Evolutionary conservation across 2,797 vertebrate species (phyloP).

Genomic region (Myiotriccus ornatus): DNA sequence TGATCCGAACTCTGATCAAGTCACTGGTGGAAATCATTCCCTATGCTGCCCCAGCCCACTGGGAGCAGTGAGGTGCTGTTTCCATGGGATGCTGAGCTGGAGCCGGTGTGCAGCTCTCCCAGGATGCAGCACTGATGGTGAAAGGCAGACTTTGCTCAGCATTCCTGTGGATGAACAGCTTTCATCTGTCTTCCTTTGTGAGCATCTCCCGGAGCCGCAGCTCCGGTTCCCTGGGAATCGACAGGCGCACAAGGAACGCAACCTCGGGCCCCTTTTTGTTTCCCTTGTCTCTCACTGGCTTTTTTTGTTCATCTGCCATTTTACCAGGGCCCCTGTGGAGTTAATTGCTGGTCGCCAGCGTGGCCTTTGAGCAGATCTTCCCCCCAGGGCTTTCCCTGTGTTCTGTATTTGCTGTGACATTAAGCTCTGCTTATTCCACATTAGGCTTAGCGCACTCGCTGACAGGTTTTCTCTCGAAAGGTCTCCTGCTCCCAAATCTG

Average conservation of each 20-base stretch:
- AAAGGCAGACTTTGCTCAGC: conserved; percentile 17
- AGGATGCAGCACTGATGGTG: not conserved
- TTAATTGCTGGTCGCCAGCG: conserved; percentile 49
- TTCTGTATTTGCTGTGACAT: conserved; percentile 67
- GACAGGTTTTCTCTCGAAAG: conserved; percentile 42
- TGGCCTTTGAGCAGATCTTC: conserved; percentile 57
- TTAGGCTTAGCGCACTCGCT: conserved; percentile 60
- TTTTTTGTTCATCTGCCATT: conserved; percentile 67
- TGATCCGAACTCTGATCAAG: not conserved
- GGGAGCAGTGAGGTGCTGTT: not conserved
- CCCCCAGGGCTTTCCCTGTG: conserved; percentile 49
- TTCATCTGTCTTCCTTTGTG: conserved; percentile 47
- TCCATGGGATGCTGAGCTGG: not conserved
- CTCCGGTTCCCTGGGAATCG: conserved; percentile 47
- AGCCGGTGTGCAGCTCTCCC: not conserved
- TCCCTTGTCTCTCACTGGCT: conserved; percentile 49
- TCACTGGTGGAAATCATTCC: not conserved
- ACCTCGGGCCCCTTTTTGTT: conserved; percentile 55
- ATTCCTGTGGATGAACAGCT: not conserved
- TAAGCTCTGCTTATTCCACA: conserved; percentile 70
- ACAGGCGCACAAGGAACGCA: conserved; percentile 34
- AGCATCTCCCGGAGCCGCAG: not conserved
- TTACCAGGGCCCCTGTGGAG: conserved; percentile 48
- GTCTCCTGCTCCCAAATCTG: conserved; percentile 50
- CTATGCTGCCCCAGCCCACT: not conserved